A percentile compares a stretch with the other conserved stretches of the same genome.
Evolutionary conservation across 1,140 invertebrate species (phyloP).

Genomic region (Camponotus pennsylvanicus): DNA sequence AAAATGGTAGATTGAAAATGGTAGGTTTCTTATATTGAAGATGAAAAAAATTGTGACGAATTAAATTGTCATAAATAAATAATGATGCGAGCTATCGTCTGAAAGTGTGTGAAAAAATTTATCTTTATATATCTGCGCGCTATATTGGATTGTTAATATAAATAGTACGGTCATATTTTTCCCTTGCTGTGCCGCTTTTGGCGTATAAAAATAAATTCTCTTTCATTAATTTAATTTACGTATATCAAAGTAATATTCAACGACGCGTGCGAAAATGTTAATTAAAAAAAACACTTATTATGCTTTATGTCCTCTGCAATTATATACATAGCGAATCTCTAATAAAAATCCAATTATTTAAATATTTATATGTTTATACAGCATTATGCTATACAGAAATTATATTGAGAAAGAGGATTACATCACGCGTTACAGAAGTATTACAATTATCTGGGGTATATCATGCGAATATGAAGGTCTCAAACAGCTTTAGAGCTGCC

Average conservation of each 20-base stretch:
- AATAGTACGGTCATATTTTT: background rate
- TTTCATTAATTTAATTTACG: background rate
- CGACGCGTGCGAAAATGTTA: background rate
- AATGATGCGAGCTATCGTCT: background rate
- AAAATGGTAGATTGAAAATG: background rate
- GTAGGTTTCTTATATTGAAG: background rate
- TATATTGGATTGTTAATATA: constrained; percentile 6
- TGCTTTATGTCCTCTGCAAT: background rate
- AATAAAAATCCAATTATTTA: background rate
- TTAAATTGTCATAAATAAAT: constrained; percentile 8
- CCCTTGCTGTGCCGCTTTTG: background rate
- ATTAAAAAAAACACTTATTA: background rate
- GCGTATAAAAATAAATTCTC: background rate
- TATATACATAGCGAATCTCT: background rate
- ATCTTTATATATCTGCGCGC: background rate
- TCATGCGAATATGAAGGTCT: constrained; percentile 2
- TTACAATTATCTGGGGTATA: background rate
- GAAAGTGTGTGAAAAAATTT: background rate
- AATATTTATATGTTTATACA: background rate
- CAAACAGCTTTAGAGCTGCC: background rate
- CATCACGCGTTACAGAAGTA: background rate
- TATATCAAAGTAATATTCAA: background rate
- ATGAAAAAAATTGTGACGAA: background rate
- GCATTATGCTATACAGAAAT: background rate
- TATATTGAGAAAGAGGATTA: background rate